Base-by-base conservation (phyloP, 2,888 invertebrate genomes). In the Aleiodes testaceus region DNA sequence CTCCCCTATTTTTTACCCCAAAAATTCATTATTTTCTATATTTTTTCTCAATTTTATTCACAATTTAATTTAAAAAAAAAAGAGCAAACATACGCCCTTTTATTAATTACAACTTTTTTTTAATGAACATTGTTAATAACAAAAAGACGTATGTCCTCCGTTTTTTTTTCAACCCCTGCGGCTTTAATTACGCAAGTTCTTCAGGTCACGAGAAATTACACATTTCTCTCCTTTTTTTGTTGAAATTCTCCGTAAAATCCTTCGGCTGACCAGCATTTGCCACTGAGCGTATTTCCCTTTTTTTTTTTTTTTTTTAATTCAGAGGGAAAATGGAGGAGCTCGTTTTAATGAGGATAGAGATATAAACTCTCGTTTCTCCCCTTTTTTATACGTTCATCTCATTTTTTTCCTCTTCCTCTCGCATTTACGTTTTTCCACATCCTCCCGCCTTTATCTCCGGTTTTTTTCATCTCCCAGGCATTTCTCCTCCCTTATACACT, bases 321-420 rank as follows among this genome's bases (percentile, higher is more conserved):
- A n/a, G n/a, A 55, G 26, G 44, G 49, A 69, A 55, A 36, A 63
- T 66, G 45, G 26, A 26, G 53, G 18, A 50, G 50, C 59, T 42
- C 59, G 59, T 82, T 75, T 82, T 85, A 85, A 85, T 84, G 85
- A 85, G 84, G 84, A 85, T 83, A 82, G 83, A 83, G 83, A 84
- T 85, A 85, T 59, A 59, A 59, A 59, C 59, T 59, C 30, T 55
- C 55, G 55, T 30, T 55, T 55, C 16, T 55, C 36, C 11, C 55
- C 30, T 55, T 30, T 16, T 42, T 4, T 16, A 59, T 59, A 80
- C 77, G 79, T 75, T 70, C 68, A 74, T 59, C 67, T 64, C 65
- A 44, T 55, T 55, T 55, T 55, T 18, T 50, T n/a, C 18, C 26
- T 68, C 47, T 55, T 11, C 36, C 36, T 36, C 52, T 20, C 18